Evolutionary conservation across 2,797 vertebrate species (phyloP).

Genomic region (Parauchenoglanis ngamensis): DNA sequence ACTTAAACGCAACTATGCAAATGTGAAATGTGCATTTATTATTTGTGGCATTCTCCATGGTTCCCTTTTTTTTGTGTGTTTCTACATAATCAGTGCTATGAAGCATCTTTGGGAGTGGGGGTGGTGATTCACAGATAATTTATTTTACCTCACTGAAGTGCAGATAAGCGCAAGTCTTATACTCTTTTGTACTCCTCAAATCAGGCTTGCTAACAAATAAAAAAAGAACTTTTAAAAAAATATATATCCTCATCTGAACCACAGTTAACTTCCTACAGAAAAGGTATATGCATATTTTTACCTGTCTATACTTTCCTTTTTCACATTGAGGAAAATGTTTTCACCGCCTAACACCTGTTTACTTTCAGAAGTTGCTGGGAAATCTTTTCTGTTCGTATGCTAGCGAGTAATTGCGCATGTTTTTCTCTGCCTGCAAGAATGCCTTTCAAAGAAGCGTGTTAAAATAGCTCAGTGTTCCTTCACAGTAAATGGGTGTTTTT

Average conservation of each 20-base stretch:
- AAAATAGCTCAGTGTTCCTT: conserved; percentile 45
- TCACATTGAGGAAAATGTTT: not conserved
- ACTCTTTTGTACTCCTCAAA: conserved; percentile 41
- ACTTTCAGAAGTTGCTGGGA: conserved; percentile 26
- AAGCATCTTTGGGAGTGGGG: conserved; percentile 7
- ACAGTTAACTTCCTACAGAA: conserved; percentile 20
- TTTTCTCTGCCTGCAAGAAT: conserved; percentile 24
- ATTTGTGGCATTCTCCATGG: conserved; percentile 14
- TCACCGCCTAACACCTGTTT: conserved; percentile 46
- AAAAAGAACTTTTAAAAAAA: no score
- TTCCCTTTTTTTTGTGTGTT: not conserved
- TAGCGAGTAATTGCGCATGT: conserved; percentile 37
- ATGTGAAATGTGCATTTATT: conserved; percentile 37
- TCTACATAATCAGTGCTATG: not conserved
- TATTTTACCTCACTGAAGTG: conserved; percentile 50
- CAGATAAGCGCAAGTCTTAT: conserved; percentile 33
- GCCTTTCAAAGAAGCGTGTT: conserved; percentile 33
- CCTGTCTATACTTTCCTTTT: not conserved
- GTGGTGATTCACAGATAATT: conserved; percentile 24
- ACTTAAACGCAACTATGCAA: conserved; percentile 28
- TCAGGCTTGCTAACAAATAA: conserved; percentile 13
- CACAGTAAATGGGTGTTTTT: conserved; percentile 36
- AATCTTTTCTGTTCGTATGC: conserved; percentile 21
- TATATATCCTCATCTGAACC: conserved; percentile 15
- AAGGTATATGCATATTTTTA: not conserved